Base-by-base conservation (phyloP, 2,888 invertebrate species). In the Ecliptopera silaceata region DNA sequence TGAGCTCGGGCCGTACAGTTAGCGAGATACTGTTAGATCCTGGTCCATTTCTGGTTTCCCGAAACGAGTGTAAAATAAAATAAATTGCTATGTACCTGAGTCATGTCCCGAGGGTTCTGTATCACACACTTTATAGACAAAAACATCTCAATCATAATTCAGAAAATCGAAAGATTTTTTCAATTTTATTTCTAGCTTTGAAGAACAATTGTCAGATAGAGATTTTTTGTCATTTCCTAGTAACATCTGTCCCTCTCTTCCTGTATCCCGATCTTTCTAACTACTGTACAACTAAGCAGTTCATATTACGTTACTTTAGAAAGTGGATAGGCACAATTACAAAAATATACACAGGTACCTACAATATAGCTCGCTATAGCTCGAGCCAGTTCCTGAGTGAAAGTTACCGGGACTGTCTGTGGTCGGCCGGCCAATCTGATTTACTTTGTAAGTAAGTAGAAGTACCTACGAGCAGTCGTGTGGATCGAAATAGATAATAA, bases 331-430 rank as follows among this genome's bases (percentile, higher is more conserved):
- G 18, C 26, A 57, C 41, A 47, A 43, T 46, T 48, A 54, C 46
- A 39, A 36, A 47, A 20, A 45, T 18, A 29, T 39, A 49, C 13
- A 22, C 10, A 26, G 26, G 26, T 48, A 41, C 42, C 43, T 41
- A 43, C 48, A 39, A 47, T 58, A 54, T 59, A 51, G 60, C 49
- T n/a, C n/a, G n/a, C n/a, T 6, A 6, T 26, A 26, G 10, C 8
- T 44, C 56, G 50, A 59, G 51, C 68, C 34, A 66, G 73, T 74
- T 68, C 66, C 59, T 49, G 48, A 77, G 77, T 75, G 77, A 77
- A 77, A 77, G 77, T 77, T 67, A 74, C 44, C 48, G 60, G 57
- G 61, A 56, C 42, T 34, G 60, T 57, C 47, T 6, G 47, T 41
- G 50, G 34, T 52, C 29, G 36, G 50, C 51, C 48, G 46, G 41